A percentile compares a stretch with the other conserved stretches of the same genome.
These are phyloP conservation scores for Ictalurus punctatus DNA, from an alignment of 2,113 vertebrate species.

Conservation along the genomic window DNA sequence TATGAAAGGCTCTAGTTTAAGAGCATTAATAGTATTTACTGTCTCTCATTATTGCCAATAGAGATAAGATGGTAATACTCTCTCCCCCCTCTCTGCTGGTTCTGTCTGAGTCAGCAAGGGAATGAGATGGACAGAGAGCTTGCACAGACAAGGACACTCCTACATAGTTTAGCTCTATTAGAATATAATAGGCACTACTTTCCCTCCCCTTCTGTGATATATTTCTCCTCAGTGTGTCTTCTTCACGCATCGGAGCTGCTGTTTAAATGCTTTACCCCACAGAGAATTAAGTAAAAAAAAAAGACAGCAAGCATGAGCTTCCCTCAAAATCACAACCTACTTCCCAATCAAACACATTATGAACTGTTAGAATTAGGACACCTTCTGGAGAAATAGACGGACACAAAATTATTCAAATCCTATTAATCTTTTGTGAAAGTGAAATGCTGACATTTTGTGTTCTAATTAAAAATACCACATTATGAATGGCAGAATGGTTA, in stretches of 20 bases:
- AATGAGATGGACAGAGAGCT: constrained; percentile 28
- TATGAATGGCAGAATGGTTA: constrained; percentile 69
- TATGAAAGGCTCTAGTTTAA: constrained; percentile 17
- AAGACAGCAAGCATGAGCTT: constrained; percentile 26
- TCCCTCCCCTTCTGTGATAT: constrained; percentile 52
- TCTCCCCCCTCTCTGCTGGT: constrained; percentile 31
- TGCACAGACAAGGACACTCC: constrained; percentile 21
- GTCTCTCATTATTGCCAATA: constrained; percentile 39
- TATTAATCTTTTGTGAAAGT: constrained; percentile 72
- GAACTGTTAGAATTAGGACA: constrained; percentile 63
- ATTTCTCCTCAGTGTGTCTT: constrained; percentile 61
- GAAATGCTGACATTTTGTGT: constrained; percentile 74
- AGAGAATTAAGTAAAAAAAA: constrained; percentile 52
- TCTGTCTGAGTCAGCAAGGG: constrained; percentile 46
- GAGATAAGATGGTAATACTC: constrained; percentile 41
- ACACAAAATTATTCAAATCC: constrained; percentile 72
- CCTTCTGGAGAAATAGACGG: constrained; percentile 61
- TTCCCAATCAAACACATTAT: constrained; percentile 65
- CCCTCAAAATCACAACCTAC: constrained; percentile 61
- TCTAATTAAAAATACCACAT: constrained; percentile 74
- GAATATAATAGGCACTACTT: constrained; percentile 39
- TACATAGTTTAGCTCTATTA: constrained; percentile 51
- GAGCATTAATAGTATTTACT: constrained; percentile 32
- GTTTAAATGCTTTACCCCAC: constrained; percentile 61
- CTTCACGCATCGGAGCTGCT: constrained; percentile 67